Base-by-base conservation (phyloP, 2,113 vertebrate species). In the Elephas maximus region DNA sequence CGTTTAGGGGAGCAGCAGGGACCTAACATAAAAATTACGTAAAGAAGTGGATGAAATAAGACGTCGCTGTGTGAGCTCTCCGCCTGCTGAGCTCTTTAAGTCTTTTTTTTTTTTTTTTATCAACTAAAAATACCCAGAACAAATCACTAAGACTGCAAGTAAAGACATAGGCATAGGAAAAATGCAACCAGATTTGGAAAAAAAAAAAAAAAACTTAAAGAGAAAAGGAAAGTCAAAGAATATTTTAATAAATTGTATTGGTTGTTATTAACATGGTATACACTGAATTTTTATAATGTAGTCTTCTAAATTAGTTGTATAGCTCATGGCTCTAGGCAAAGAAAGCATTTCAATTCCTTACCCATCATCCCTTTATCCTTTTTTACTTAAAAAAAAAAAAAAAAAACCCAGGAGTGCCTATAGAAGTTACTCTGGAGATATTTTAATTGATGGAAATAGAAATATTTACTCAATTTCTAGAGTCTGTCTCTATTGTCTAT, bases 1-100 rank as follows among this genome's bases (percentile, higher is more conserved):
- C 62, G 91, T 94, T 97, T 94, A 89, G 12, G 48, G 62, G 9
- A 95, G 33, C 95, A 97, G 93, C 78, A 57, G 95, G 90, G 65
- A 91, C 45, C 85, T 94, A 97, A 97, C 93, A 97, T 97, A 96
- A 97, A 97, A 97, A 91, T 97, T 95, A 97, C 48, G 0, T 71
- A 60, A 62, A 97, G 79, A 48, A 93, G 53, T 41, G 74, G 93
- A 85, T 96, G 90, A 78, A 95, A 44, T 51, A 74, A 90, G 60
- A 45, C 0, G 0, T 33, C 53, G 0, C 67, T 63, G 76, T 90
- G 57, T 96, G 96, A 95, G 57, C 33, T 89, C 74, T 37, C 51
- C 88, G 88, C 81, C 93, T 97, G 95, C 88, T 0, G 48, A 62
- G 90, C 65, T 48, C 82, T 96, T 88, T 71, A 78, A 80, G 81